Base-by-base conservation (phyloP, 2,113 vertebrate species). In the Caretta caretta region DNA sequence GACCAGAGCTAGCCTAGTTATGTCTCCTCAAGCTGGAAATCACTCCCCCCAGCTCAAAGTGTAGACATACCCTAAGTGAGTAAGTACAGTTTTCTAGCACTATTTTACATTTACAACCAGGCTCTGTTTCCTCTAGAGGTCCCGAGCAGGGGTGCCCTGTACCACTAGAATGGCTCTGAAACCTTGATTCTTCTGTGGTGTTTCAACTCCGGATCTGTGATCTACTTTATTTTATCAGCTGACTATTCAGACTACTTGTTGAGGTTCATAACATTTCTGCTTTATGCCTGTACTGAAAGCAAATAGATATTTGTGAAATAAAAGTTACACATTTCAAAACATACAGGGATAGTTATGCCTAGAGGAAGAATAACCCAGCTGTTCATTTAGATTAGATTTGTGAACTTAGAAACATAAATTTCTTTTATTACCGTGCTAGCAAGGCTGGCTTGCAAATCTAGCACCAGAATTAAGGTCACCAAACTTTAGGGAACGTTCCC, bases 141-240 rank as follows among this genome's bases (percentile, higher is more conserved):
- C 2, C 48, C 5, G 9, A 27, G 20, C 90, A 25, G 5, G 0
- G 0, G 76, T 25, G 25, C 78, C 81, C 80, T 35, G 84, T 54
- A 56, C 56, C 72, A 38, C 46, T 1, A 5, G 50, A 62, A 90
- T 29, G 25, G 49, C 57, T 51, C 25, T 49, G 69, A 90, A 31
- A 83, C 1, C 5, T 9, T 0, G 0, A 13, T 16, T 50, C 51
- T 50, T 62, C 42, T 6, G 20, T 59, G 31, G 31, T 54, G 82
- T 92, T 17, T 51, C 29, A 4, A 4, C 20, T 90, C 25, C 35
- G 82, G 3, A 31, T 50, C 31, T 53, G 48, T 10, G 6, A 46
- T 90, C 46, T 10, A 92, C 65, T 22, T 89, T 5, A 22, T 76
- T 83, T 62, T 53, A 86, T 49, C 69, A 89, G 4, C 25, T 42